These are phyloP conservation scores for Dunckerocampus dactyliophorus DNA, from an alignment of 2,113 vertebrate genomes.

Conservation along the genomic window DNA sequence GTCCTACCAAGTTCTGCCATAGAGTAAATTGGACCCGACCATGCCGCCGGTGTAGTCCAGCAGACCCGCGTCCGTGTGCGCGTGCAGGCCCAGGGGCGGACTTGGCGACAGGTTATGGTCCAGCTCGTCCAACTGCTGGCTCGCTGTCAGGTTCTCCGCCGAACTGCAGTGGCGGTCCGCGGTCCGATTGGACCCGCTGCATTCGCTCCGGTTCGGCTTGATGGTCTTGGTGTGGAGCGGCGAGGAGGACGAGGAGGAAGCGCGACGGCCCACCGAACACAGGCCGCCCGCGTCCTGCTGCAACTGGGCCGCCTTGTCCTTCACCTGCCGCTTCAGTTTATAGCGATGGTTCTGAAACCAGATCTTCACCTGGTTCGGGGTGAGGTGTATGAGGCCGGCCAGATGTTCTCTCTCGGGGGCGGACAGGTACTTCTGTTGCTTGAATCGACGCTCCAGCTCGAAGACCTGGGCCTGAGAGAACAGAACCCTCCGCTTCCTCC, in stretches of 20 bases:
- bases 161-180: constrained; percentile 46
- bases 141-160: constrained; percentile 34
- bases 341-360: constrained; percentile 98
- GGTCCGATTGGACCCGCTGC: constrained; percentile 22
- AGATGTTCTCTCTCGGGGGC: constrained; percentile 93
- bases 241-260: constrained; percentile 77
- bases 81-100: constrained; percentile 75
- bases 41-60: constrained; percentile 82
- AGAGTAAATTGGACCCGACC: constrained; percentile 84
- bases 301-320: constrained; percentile 83
- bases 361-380: constrained; percentile 94
- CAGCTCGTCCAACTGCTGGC: constrained; percentile 65
- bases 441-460: constrained; percentile 91
- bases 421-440: constrained; percentile 91
- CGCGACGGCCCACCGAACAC: constrained; percentile 64
- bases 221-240: constrained; percentile 75
- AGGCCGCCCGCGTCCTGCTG: constrained; percentile 61
- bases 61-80: constrained; percentile 77
- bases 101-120: constrained; percentile 79
- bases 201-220: constrained; percentile 69
- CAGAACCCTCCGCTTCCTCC: constrained; percentile 87
- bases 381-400: constrained; percentile 87
- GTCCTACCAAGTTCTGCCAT: constrained; percentile 89
- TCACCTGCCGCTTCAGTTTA: constrained; percentile 92
- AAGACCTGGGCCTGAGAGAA: constrained; percentile 92